These are phyloP conservation scores for Camelus bactrianus DNA, from an alignment of 2,113 vertebrate species.

Conservation along the genomic window DNA sequence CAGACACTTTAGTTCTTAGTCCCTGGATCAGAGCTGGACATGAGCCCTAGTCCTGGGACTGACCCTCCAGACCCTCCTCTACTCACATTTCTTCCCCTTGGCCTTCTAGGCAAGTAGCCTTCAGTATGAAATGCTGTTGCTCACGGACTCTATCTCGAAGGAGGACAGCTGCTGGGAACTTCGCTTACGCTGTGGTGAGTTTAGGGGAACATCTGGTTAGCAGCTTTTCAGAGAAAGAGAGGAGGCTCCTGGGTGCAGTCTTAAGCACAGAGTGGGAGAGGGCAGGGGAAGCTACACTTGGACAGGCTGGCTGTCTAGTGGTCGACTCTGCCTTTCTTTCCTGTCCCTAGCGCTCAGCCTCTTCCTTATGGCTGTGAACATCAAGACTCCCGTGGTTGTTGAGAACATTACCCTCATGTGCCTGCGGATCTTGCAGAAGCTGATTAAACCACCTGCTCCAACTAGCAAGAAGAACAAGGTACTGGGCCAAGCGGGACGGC, in stretches of 20 bases:
- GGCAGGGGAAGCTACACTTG: accelerated
- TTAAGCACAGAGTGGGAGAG: accelerated
- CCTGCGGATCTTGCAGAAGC: constrained; percentile 97
- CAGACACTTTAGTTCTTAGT: background rate
- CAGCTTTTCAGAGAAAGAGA: background rate
- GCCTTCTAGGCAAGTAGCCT: constrained; percentile 96
- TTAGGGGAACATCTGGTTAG: accelerated
- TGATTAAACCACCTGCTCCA: constrained; percentile 98
- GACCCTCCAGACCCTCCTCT: background rate
- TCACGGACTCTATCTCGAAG: constrained; percentile 98
- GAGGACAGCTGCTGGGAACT: constrained; percentile 99
- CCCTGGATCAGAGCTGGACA: background rate
- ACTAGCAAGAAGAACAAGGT: constrained; percentile 99
- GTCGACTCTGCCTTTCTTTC: background rate
- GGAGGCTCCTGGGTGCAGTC: background rate
- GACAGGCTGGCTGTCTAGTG: too few species aligned
- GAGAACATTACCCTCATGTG: constrained; percentile 99
- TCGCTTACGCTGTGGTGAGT: constrained; percentile 96
- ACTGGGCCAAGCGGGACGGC: background rate
- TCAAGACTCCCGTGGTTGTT: constrained; percentile 99
- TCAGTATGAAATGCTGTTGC: constrained; percentile 98
- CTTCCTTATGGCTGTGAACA: constrained; percentile 99
- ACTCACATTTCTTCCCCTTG: background rate
- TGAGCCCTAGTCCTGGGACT: background rate
- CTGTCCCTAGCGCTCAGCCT: constrained; percentile 93